A percentile compares a stretch with the other conserved stretches of the same genome.
Evolutionary conservation across 2,113 vertebrate genomes (phyloP).

Genomic region (Hylia prasina): DNA sequence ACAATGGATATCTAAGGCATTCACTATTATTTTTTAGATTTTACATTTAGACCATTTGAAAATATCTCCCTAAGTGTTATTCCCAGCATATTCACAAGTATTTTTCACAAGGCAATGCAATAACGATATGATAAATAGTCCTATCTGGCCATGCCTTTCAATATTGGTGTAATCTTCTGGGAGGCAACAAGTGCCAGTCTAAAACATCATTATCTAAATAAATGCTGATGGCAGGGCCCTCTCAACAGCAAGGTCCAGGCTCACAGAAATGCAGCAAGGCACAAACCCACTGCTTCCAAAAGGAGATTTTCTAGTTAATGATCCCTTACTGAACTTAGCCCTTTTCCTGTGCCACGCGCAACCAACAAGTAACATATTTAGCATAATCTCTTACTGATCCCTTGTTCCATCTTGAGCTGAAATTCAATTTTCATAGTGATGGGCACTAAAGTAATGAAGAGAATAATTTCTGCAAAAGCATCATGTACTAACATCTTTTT

Average conservation of each 20-base stretch:
- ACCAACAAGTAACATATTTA: not conserved
- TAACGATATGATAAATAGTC: not conserved
- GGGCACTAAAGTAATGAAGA: not conserved
- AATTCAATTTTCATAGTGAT: not conserved
- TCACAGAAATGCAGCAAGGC: not conserved
- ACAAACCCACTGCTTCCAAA: not conserved
- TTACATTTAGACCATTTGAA: not conserved
- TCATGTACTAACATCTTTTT: not conserved
- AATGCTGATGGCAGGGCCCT: not conserved
- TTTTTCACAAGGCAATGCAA: not conserved
- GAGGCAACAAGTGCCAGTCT: not conserved
- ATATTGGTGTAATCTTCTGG: not conserved
- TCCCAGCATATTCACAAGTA: not conserved
- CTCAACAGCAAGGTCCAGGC: not conserved
- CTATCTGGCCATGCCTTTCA: not conserved
- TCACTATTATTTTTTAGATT: not conserved
- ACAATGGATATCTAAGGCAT: not conserved
- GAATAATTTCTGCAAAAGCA: not conserved
- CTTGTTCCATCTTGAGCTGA: not conserved
- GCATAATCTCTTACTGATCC: not conserved
- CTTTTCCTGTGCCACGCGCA: not conserved
- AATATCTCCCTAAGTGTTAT: constrained; percentile 26
- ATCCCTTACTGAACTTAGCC: not conserved
- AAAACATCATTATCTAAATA: constrained; percentile 9
- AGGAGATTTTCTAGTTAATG: not conserved